Conservation (phyloP, 1,140 invertebrate species). For the Lasioglossum baleicum region DNA sequence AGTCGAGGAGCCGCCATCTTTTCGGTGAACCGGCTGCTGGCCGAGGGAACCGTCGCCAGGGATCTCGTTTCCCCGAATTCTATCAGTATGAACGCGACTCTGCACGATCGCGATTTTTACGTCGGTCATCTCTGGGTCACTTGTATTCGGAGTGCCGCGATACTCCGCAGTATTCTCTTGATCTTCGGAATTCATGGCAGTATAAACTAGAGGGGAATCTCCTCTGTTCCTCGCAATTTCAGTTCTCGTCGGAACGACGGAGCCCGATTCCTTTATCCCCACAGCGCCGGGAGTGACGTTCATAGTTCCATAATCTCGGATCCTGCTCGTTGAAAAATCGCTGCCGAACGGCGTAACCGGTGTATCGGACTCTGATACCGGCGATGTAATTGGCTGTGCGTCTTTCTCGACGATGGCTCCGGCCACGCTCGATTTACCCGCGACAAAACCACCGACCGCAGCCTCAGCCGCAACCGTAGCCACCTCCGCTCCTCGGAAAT, state of each 20-base stretch:
- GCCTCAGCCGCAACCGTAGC: no score
- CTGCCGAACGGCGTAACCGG: background rate
- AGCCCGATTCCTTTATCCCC: background rate
- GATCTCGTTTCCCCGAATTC: background rate
- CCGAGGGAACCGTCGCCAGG: background rate
- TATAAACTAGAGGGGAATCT: background rate
- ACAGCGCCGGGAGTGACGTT: background rate
- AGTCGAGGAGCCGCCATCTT: no score
- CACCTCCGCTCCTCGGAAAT: background rate
- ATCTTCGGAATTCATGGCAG: background rate
- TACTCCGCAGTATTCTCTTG: background rate
- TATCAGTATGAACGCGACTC: background rate
- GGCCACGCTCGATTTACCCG: no score
- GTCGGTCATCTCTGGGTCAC: background rate
- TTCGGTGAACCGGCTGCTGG: background rate
- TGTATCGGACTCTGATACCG: background rate
- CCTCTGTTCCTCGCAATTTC: background rate
- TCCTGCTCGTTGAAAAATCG: background rate
- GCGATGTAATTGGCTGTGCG: background rate
- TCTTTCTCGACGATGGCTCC: no score
- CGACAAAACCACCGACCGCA: no score
- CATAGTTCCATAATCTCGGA: background rate
- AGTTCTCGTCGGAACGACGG: rapidly evolving
- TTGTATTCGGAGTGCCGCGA: background rate
- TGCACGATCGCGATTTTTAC: background rate